phyloP scores from a whole-genome alignment of 2,113 vertebrate species.

The Corythaixoides concolor region DNA sequence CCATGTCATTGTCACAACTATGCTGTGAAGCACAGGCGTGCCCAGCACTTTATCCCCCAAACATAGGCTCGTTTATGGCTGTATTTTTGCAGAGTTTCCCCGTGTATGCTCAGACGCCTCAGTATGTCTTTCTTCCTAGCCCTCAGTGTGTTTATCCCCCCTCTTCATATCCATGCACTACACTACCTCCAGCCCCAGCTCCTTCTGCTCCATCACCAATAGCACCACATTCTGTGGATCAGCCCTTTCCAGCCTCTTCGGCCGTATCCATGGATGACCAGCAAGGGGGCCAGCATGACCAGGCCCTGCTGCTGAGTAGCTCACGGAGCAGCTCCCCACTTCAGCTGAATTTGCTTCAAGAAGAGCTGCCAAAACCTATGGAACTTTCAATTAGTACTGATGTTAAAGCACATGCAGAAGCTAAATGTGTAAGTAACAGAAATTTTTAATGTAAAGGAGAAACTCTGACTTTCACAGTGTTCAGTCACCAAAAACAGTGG shows the following conservation, averaged over 20 bases:
- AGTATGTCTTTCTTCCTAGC: not conserved
- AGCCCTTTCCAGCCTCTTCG: not conserved
- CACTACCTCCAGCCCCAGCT: not conserved
- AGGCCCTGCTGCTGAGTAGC: conserved; percentile 64
- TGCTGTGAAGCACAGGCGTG: conserved; percentile 19
- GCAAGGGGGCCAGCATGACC: not conserved
- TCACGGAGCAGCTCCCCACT: conserved; percentile 86
- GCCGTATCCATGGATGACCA: conserved; percentile 15
- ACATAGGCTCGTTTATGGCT: conserved; percentile 72
- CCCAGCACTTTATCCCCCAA: conserved; percentile 58
- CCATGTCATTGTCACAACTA: not conserved
- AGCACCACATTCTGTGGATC: not conserved
- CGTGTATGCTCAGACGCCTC: conserved; percentile 61
- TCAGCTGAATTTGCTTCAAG: conserved; percentile 86
- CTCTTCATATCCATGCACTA: not conserved
- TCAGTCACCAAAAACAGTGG: not conserved
- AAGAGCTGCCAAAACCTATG: conserved; percentile 76
- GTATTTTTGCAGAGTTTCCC: conserved; percentile 78
- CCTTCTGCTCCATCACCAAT: not conserved
- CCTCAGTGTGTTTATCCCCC: conserved; percentile 26
- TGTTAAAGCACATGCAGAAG: not conserved
- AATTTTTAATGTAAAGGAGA: not conserved
- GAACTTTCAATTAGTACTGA: conserved; percentile 52
- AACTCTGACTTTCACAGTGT: not conserved
- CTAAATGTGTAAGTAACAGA: conserved; percentile 38